phyloP scores from a whole-genome alignment of 2,888 invertebrate genomes.

The Tipula confusa region DNA sequence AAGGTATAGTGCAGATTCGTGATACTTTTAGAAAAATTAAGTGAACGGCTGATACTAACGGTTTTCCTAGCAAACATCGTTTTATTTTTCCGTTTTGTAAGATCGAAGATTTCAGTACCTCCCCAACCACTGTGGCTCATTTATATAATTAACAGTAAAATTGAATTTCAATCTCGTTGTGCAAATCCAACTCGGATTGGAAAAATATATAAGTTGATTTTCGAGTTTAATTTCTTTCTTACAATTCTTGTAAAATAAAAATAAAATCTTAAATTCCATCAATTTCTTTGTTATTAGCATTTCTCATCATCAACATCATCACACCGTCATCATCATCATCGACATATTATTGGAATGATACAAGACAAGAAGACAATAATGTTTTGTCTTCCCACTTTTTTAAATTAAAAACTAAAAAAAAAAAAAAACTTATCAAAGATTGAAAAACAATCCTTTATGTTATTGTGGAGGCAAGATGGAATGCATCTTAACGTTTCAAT shows the following conservation, averaged over 20 bases:
- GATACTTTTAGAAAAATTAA: too few relatives aligned
- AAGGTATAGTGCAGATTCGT: too few relatives aligned
- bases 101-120: too few relatives aligned
- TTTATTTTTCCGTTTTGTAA: too few relatives aligned
- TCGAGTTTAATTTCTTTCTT: conserved; percentile 12
- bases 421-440: neutral
- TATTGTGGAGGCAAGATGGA: neutral
- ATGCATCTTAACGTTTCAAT: too few relatives aligned
- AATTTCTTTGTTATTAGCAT: neutral
- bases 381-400: neutral
- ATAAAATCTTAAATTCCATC: neutral
- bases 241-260: neutral
- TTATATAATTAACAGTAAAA: neutral
- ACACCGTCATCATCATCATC: neutral
- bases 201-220: conserved; percentile 16
- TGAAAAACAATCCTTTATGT: neutral
- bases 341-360: neutral
- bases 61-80: too few relatives aligned
- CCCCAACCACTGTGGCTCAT: too few relatives aligned
- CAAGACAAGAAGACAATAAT: neutral
- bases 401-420: neutral
- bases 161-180: neutral
- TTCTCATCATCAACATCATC: neutral
- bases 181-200: neutral
- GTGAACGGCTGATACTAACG: too few relatives aligned